Conservation (phyloP, 2,888 invertebrate genomes). For the Strigamia maritima region DNA sequence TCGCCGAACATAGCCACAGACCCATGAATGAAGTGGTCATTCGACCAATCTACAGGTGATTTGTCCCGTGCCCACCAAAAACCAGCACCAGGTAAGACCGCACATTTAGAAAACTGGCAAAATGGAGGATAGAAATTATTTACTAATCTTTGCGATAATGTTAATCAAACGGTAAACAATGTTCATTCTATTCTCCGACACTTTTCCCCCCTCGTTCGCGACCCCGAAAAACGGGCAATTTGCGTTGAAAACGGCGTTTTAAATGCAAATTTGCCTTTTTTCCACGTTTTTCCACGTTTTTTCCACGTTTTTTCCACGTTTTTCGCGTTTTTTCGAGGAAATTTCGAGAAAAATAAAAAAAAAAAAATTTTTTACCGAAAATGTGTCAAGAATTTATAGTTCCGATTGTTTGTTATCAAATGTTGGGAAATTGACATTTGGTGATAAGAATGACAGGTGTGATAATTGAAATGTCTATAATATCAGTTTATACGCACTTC, state of each 20-base stretch:
- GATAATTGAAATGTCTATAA: neutral
- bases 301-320: too few species aligned
- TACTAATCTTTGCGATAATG: neutral
- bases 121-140: neutral
- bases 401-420: constrained; percentile 12
- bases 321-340: too few species aligned
- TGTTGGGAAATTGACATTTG: neutral
- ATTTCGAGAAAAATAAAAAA: too few species aligned
- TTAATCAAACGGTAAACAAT: constrained; percentile 11
- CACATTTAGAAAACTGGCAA: neutral
- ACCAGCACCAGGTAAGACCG: neutral
- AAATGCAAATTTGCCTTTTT: too few species aligned
- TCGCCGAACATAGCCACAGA: constrained; percentile 24
- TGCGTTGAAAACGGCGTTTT: too few species aligned
- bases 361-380: neutral
- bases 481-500: neutral
- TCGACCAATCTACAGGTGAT: neutral
- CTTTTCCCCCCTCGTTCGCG: neutral
- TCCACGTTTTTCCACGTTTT: too few species aligned
- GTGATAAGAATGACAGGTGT: constrained; percentile 6
- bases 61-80: neutral
- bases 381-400: constrained; percentile 18
- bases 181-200: neutral
- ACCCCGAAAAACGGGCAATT: neutral
- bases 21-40: constrained; percentile 25